These are phyloP conservation scores for Oceanodroma tethys DNA, from an alignment of 2,113 vertebrate genomes.

Conservation along the genomic window DNA sequence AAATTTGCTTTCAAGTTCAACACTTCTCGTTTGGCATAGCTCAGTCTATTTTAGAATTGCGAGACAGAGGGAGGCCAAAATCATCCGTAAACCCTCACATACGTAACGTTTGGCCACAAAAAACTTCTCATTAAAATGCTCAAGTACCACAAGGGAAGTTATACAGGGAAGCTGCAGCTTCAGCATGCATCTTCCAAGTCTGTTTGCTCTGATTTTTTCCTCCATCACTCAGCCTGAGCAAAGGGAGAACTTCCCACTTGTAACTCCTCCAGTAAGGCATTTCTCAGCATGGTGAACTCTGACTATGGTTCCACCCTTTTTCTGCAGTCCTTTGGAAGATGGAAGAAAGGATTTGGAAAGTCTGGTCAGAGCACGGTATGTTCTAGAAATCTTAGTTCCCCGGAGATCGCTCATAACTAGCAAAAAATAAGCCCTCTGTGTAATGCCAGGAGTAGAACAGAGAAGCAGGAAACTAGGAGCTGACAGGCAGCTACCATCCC, in stretches of 20 bases:
- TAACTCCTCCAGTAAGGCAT: neutral
- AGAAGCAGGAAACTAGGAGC: neutral
- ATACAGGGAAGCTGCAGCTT: neutral
- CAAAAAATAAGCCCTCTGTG: neutral
- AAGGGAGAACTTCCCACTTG: neutral
- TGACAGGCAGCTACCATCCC: neutral
- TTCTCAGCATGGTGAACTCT: neutral
- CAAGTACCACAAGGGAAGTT: neutral
- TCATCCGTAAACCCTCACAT: neutral
- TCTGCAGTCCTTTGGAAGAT: neutral
- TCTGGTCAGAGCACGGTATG: neutral
- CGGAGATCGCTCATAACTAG: neutral
- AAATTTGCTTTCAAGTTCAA: neutral
- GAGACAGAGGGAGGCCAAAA: neutral
- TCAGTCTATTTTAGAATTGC: rapidly evolving
- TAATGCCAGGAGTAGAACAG: neutral
- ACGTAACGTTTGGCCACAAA: rapidly evolving
- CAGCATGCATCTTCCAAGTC: neutral
- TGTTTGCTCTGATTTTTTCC: neutral
- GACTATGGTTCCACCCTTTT: neutral
- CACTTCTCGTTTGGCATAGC: neutral
- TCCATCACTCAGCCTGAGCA: neutral
- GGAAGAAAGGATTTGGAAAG: neutral
- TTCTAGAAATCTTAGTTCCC: neutral
- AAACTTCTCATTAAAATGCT: neutral